Evolutionary conservation across 1,140 invertebrate species (phyloP).

Genomic region (Rhopalosiphum maidis): DNA sequence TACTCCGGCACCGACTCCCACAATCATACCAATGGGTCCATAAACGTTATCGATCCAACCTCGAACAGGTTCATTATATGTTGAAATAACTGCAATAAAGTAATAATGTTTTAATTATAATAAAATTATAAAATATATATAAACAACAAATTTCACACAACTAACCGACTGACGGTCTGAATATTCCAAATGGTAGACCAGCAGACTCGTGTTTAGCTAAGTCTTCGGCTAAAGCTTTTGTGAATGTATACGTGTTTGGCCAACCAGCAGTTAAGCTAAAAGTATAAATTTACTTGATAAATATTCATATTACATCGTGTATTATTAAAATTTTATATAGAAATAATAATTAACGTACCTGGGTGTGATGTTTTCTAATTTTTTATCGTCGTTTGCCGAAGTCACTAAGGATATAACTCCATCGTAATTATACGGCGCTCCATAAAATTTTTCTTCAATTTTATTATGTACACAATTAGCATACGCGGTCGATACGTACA

Average conservation of each 20-base stretch:
- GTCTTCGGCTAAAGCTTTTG: constrained; percentile 82
- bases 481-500: constrained; percentile 74
- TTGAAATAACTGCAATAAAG: constrained; percentile 74
- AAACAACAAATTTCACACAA: neutral
- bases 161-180: constrained; percentile 77
- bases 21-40: constrained; percentile 74
- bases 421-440: constrained; percentile 41
- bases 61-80: constrained; percentile 75
- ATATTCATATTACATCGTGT: neutral
- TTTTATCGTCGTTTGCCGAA: constrained; percentile 64
- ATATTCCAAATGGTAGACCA: constrained; percentile 76
- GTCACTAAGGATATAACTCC: constrained; percentile 57
- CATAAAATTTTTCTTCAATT: constrained; percentile 65
- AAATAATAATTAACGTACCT: constrained; percentile 62
- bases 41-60: constrained; percentile 91
- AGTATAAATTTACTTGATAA: constrained; percentile 28
- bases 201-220: constrained; percentile 70
- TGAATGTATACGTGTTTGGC: constrained; percentile 86
- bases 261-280: constrained; percentile 69
- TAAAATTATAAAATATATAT: neutral
- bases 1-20: constrained; percentile 70
- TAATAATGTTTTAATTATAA: neutral
- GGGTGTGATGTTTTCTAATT: constrained; percentile 64
- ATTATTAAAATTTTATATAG: too few species aligned
- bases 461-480: constrained; percentile 69